Base-by-base conservation (phyloP, 2,113 vertebrate genomes). In the Oxyura jamaicensis region DNA sequence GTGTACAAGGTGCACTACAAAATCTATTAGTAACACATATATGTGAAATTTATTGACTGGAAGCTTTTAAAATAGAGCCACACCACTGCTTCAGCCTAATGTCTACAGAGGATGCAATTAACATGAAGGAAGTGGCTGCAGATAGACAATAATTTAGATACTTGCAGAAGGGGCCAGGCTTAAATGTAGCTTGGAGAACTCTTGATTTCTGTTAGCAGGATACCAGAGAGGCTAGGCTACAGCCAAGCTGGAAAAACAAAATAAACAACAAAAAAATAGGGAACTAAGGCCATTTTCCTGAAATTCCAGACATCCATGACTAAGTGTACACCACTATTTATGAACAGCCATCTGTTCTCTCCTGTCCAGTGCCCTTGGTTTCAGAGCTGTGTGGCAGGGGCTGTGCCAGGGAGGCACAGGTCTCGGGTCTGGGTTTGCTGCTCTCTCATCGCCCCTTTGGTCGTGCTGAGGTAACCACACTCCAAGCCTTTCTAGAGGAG, bases 401-500 rank as follows among this genome's bases (percentile, higher is more conserved):
- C 60, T 26, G 35, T 17, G 60, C 60, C 10, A 10, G 36, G 10
- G 16, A 9, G 18, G 7, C 8, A 14, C 25, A 31, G 10, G 23
- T 25, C 15, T 62, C 23, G 7, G 60, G 35, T 3, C 60, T 13
- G 35, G 36, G 14, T 11, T 11, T 39, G 60, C 36, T 17, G 25
- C 25, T 28, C 9, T 18, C 36, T 25, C 60, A 23, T 14, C 8
- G 8, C 33, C 13, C 21, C 58, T 59, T 22, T 21, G 58, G 58
- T 68, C 36, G 52, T 1, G 1, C 68, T 71, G 33, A 77, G 41
- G 25, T 50, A 69, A 77, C 41, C 36, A 8, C 28, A 3, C 39
- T 41, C 15, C 42, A 19, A 56, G 14, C 25, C 0, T 0, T 63
- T 60, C 53, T 15, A 5, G 69, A 26, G 6, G 4, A 35, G 19